Base-by-base conservation (phyloP, 2,113 vertebrate species). In the Motacilla tschutschensis region DNA sequence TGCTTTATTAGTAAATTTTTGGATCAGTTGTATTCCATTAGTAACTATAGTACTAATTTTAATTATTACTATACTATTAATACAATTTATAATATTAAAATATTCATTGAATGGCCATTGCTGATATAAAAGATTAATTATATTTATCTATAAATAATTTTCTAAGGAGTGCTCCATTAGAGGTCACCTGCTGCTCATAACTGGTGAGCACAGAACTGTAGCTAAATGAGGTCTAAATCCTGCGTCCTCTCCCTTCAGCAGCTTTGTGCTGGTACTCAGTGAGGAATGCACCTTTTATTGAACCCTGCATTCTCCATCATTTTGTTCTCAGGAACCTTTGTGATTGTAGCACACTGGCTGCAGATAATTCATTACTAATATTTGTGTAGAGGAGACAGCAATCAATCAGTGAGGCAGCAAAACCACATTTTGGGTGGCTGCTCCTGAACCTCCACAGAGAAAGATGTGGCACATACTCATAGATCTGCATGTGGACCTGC, bases 281-380 rank as follows among this genome's bases (percentile, higher is more conserved):
- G 31, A 88, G 36, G 41, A 92, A 54, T 1, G 1, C 5, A 50
- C 22, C 43, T 85, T 87, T 62, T 31, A 28, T 9, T 33, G 55
- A 79, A 81, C 12, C 2, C 24, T 31, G 4, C 0, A 0, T 19
- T 62, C 36, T 31, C 19, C 24, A 53, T 16, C 5, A 29, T n/a
- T 86, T 81, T 36, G 0, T 57, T 29, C 26, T 78, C 44, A 83
- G 40, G 85, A 83, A 18, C 8, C 10, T 59, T 7, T 8, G 18
- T 9, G 12, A 16, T 46, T 74, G 19, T 51, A 55, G 57, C 35
- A 51, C 2, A 2, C 28, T 66, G 57, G 3, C 25, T 63, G 12
- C 33, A 35, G 64, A 21, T 26, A 83, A 67, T 63, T 78, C 2
- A 26, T 67, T 64, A 46, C 20, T 53, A 41, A 29, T 38, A 7